Base-by-base conservation (phyloP, 2,888 invertebrate species). In the Apodemia duryi region DNA sequence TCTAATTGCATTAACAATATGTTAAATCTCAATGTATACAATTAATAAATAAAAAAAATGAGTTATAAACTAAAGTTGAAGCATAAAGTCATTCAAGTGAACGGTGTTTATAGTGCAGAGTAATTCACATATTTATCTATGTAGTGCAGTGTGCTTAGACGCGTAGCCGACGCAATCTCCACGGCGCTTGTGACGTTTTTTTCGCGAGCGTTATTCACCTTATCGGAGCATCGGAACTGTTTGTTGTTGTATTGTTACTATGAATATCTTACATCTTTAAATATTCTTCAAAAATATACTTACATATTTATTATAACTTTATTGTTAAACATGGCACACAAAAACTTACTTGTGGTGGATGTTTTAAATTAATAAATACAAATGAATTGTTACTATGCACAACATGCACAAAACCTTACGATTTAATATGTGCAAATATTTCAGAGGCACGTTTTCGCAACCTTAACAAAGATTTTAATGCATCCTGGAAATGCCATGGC, bases 381-480 rank as follows among this genome's bases (percentile, higher is more conserved):
- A 54, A 9, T 2, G 54, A 54, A 4, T 54, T 54, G 9, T 54
- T 54, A 10, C 9, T 9, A 2, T 54, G 54, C 54, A 3, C 21
- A 28, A 54, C 54, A 54, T 54, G 54, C 54, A 54, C 54, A 3
- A 54, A 54, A 5, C 54, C 54, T 10, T 54, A 10, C 10, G 54
- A 54, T 29, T 11, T 54, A 28, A 54, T 54, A 11, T 29, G 54
- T 29, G 54, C 54, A 28, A 54, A 54, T 54, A 54, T 54, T 29
- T 29, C 54, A 1, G 54, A 54, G 11, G 0, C 2, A 11, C 54
- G 54, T 11, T 54, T 54, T 28, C 54, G 54, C 6, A 54, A 54
- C 10, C 11, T 54, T 21, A 54, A 29, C 10, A 54, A 54, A 11
- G 54, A 54, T 54, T 29, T 54, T 54, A 54, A 54, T 29, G 29